A percentile compares a stretch with the other conserved stretches of the same genome.
Conservation (phyloP, 1,140 invertebrate genomes). For the Teleopsis dalmanni region DNA sequence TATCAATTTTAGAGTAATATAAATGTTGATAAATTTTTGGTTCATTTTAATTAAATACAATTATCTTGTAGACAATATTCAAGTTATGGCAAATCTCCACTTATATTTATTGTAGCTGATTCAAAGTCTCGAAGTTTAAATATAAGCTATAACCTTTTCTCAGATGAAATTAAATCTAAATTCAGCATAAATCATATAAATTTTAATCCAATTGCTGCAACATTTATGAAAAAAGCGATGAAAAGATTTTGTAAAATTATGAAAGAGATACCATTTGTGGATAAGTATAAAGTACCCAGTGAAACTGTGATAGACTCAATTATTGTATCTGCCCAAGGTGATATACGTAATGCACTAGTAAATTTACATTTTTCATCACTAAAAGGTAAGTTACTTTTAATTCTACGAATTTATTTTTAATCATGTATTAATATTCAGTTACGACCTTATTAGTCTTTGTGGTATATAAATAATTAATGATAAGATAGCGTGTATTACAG, state of each 20-base stretch:
- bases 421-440: too few species aligned
- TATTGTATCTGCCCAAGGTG: conserved; percentile 58
- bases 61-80: conserved; percentile 51
- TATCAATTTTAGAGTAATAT: conserved; percentile 55
- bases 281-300: conserved; percentile 51
- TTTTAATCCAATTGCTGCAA: conserved; percentile 57
- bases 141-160: conserved; percentile 56
- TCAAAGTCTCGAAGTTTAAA: conserved; percentile 52
- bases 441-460: too few species aligned
- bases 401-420: not conserved
- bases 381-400: conserved; percentile 47
- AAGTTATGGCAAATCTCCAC: conserved; percentile 54
- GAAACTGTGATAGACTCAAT: conserved; percentile 56
- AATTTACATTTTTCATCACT: conserved; percentile 63
- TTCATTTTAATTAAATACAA: not conserved
- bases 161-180: conserved; percentile 51
- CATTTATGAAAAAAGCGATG: conserved; percentile 57
- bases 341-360: conserved; percentile 61
- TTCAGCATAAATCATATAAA: conserved; percentile 58
- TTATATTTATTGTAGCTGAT: conserved; percentile 65
- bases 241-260: conserved; percentile 55
- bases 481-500: not conserved
- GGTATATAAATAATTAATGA: too few species aligned
- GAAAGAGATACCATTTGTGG: conserved; percentile 23
- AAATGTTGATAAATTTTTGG: not conserved